Evolutionary conservation across 1,140 invertebrate species (phyloP).

Genomic region (Atopsyche davidsoni): DNA sequence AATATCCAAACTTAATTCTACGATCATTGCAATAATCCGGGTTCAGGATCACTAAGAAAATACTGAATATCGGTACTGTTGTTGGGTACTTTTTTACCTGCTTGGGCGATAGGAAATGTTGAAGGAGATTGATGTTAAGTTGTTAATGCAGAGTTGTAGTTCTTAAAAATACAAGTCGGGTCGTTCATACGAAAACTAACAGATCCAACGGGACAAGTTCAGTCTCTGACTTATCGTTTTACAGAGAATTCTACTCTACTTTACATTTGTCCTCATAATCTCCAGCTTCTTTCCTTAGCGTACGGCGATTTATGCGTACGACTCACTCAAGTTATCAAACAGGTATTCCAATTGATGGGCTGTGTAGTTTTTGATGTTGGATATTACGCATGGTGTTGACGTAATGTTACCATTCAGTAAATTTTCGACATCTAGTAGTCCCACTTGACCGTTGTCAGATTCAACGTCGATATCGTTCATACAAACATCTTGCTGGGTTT

Average conservation of each 20-base stretch:
- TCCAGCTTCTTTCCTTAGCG: too few relatives aligned
- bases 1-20: conserved; percentile 24
- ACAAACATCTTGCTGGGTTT: conserved; percentile 14
- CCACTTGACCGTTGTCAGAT: conserved; percentile 29
- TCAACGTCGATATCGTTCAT: conserved; percentile 33
- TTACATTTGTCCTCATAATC: too few relatives aligned
- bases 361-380: conserved; percentile 46
- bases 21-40: conserved; percentile 52
- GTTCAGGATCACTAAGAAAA: conserved; percentile 31
- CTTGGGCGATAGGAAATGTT: conserved; percentile 13
- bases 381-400: conserved; percentile 43
- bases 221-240: too few relatives aligned
- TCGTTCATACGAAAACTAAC: too few relatives aligned
- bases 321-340: conserved; percentile 54
- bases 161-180: too few relatives aligned
- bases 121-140: conserved; percentile 24
- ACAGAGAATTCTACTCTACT: too few relatives aligned
- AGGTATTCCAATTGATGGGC: conserved; percentile 50
- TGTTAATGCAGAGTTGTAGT: too few relatives aligned
- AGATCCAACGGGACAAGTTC: too few relatives aligned
- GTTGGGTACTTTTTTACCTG: conserved; percentile 22
- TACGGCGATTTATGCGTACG: conserved; percentile 50
- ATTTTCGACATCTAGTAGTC: conserved; percentile 34
- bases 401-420: conserved; percentile 41
- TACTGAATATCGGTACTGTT: conserved; percentile 17